A percentile compares a stretch with the other conserved stretches of the same genome.
phyloP scores from a whole-genome alignment of 1,140 invertebrate species.

The Drosophila simulans region DNA sequence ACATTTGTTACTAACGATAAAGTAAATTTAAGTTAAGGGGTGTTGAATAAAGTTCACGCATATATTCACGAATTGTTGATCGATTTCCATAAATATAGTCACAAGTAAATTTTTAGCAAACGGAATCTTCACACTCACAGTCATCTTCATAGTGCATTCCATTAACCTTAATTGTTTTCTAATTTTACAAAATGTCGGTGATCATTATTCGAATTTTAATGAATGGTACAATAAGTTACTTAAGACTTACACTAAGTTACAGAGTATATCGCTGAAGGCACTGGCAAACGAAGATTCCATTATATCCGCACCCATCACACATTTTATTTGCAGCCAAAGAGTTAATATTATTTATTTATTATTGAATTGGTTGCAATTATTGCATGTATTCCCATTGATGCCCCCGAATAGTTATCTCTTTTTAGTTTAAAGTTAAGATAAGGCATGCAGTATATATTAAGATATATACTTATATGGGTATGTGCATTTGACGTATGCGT shows the following conservation, averaged over 20 bases:
- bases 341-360: neutral
- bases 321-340: constrained; percentile 9
- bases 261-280: neutral
- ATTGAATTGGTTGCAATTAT: neutral
- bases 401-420: constrained; percentile 28
- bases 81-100: constrained; percentile 49
- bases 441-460: constrained; percentile 37
- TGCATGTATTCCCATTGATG: constrained; percentile 15
- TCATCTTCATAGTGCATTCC: constrained; percentile 15
- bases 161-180: constrained; percentile 11
- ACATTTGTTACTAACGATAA: constrained; percentile 68
- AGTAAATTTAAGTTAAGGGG: constrained; percentile 53
- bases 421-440: constrained; percentile 37
- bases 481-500: constrained; percentile 47
- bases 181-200: constrained; percentile 19
- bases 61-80: constrained; percentile 60
- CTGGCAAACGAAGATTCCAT: neutral
- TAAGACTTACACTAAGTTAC: constrained; percentile 1
- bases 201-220: constrained; percentile 5
- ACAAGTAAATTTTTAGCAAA: constrained; percentile 38
- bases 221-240: neutral
- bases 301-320: constrained; percentile 3
- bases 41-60: constrained; percentile 56
- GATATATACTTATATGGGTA: constrained; percentile 31
- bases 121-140: constrained; percentile 32